These are phyloP conservation scores for Psettodes erumei DNA, from an alignment of 2,113 vertebrate species.

Conservation along the genomic window DNA sequence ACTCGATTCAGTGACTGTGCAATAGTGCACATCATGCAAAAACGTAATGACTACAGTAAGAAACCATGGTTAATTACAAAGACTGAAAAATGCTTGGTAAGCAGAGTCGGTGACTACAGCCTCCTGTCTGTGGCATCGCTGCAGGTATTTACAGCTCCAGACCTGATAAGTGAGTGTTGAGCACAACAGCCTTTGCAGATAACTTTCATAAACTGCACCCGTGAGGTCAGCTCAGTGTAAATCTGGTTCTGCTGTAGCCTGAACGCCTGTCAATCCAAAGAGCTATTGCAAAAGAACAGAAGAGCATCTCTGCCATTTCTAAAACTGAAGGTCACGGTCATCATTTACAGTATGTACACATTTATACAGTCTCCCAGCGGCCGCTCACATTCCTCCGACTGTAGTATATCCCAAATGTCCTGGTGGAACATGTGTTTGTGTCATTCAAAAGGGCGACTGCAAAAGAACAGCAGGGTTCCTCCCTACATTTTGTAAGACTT, in stretches of 20 bases:
- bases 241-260: constrained; percentile 29
- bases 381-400: constrained; percentile 11
- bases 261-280: constrained; percentile 28
- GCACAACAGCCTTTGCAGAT: constrained; percentile 16
- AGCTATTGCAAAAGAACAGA: constrained; percentile 39
- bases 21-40: constrained; percentile 70
- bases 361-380: constrained; percentile 36
- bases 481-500: constrained; percentile 46
- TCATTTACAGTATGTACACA: constrained; percentile 71
- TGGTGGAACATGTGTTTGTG: neutral
- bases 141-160: constrained; percentile 43
- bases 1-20: constrained; percentile 67
- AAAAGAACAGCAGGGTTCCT: constrained; percentile 28
- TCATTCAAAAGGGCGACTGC: constrained; percentile 41
- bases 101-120: constrained; percentile 32
- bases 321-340: constrained; percentile 32
- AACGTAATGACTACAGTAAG: constrained; percentile 53
- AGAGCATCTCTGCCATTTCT: constrained; percentile 35
- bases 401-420: constrained; percentile 1
- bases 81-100: constrained; percentile 46
- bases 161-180: constrained; percentile 6
- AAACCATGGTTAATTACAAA: constrained; percentile 63
- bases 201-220: constrained; percentile 20
- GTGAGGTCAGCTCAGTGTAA: constrained; percentile 13
- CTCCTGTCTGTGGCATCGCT: constrained; percentile 13